Percentiles rank a stretch among this genome's conserved stretches.
Evolutionary conservation across 2,113 vertebrate species (phyloP).

Genomic region (Apodemus sylvaticus): DNA sequence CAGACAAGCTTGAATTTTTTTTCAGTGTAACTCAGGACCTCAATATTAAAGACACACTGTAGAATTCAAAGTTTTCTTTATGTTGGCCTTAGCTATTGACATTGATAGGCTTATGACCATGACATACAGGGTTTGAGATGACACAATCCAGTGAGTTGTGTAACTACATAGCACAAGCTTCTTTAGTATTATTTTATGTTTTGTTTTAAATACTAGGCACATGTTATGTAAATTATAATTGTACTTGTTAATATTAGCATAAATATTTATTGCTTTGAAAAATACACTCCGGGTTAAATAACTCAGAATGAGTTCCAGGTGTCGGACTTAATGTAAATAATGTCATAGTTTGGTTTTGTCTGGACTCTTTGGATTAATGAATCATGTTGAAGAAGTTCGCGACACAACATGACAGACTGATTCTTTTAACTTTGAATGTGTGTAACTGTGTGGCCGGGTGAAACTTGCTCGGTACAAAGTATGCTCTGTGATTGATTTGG

Average conservation of each 20-base stretch:
- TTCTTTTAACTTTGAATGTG: conserved; percentile 57
- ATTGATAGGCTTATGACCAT: neutral
- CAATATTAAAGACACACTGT: conserved; percentile 20
- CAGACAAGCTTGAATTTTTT: conserved; percentile 52
- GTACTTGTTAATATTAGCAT: conserved; percentile 69
- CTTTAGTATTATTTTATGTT: conserved; percentile 65
- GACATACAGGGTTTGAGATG: neutral
- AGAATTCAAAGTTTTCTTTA: conserved; percentile 50
- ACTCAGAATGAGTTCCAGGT: conserved; percentile 74
- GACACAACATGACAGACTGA: conserved; percentile 66
- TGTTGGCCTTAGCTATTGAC: conserved; percentile 18
- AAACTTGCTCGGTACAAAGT: conserved; percentile 39
- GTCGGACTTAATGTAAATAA: conserved; percentile 75
- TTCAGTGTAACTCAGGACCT: conserved; percentile 30
- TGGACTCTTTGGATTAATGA: conserved; percentile 71
- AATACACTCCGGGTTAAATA: conserved; percentile 74
- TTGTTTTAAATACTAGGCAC: conserved; percentile 68
- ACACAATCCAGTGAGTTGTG: conserved; percentile 53
- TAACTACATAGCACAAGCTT: conserved; percentile 48
- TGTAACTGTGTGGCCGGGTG: conserved; percentile 61
- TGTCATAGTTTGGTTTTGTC: conserved; percentile 70
- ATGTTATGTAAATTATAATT: conserved; percentile 73
- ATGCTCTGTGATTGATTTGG: conserved; percentile 44
- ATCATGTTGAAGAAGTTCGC: conserved; percentile 77
- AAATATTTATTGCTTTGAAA: conserved; percentile 80